Conservation (phyloP, 2,113 vertebrate species). For the Brachypodius melanocephalos region DNA sequence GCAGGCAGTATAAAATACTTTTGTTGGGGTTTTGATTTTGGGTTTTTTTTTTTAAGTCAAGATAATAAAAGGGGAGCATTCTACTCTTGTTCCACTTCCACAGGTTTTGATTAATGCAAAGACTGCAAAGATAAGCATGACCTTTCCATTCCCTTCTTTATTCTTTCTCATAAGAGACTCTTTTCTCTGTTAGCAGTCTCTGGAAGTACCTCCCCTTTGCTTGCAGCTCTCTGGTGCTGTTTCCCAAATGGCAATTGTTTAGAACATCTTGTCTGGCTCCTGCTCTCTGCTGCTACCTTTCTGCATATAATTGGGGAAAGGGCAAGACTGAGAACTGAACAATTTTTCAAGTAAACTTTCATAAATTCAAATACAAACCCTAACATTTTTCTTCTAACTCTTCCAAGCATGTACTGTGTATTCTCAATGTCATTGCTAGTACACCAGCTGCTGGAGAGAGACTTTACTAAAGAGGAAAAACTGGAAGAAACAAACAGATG, state of each 20-base stretch:
- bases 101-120: neutral
- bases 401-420: neutral
- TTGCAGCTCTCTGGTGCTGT: neutral
- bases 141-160: neutral
- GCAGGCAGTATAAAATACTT: neutral
- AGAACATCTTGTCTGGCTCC: neutral
- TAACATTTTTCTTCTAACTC: neutral
- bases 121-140: neutral
- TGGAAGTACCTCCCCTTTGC: neutral
- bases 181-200: neutral
- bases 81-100: neutral
- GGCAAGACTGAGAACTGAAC: neutral
- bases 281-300: neutral
- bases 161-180: neutral
- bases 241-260: neutral
- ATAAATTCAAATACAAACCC: neutral
- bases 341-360: neutral
- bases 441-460: neutral
- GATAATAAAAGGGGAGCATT: neutral
- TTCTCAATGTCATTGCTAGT: neutral
- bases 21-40: neutral
- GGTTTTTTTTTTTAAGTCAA: neutral
- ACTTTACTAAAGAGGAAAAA: neutral
- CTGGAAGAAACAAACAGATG: neutral
- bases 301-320: neutral